phyloP scores from a whole-genome alignment of 2,888 invertebrate genomes.

The Zygothrica quintamaculata region DNA sequence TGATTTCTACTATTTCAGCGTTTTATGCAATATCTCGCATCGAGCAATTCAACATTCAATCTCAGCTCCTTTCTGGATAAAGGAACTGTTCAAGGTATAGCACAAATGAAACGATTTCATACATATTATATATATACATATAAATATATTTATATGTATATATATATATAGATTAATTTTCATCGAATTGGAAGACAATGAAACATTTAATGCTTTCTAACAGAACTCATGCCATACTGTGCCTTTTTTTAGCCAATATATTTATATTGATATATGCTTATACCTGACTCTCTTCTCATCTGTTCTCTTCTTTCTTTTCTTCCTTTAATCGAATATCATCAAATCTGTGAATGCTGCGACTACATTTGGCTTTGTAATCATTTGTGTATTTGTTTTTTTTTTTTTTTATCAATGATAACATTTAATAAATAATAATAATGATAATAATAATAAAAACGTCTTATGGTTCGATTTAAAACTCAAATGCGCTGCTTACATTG shows the following conservation, averaged over 20 bases:
- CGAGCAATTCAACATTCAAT: slow-evolving; percentile 99
- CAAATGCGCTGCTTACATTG: slow-evolving; percentile 55
- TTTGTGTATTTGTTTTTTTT: slow-evolving; percentile 59
- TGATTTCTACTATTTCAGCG: slow-evolving; percentile 88
- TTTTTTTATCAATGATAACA: slow-evolving; percentile 58
- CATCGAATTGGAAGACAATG: no score
- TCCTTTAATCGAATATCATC: slow-evolving; percentile 17
- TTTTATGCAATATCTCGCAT: slow-evolving; percentile 99
- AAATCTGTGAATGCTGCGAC: slow-evolving; percentile 64
- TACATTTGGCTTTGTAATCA: slow-evolving; percentile 65
- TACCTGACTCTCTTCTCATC: slow-evolving; percentile 25
- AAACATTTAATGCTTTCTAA: slow-evolving; percentile 54
- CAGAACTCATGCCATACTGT: slow-evolving; percentile 30
- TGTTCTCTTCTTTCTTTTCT: slow-evolving; percentile 49
- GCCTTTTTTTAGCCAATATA: no score
- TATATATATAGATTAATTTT: no score
- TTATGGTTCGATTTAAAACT: slow-evolving; percentile 24
- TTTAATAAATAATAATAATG: slow-evolving; percentile 41
- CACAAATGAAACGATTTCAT: slow-evolving; percentile 12
- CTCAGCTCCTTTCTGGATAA: slow-evolving; percentile 99
- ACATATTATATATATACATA: no score
- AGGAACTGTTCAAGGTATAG: slow-evolving; percentile 98
- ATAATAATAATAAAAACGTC: no score
- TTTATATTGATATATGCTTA: slow-evolving; percentile 38
- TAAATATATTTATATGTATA: no score